Conservation (phyloP, 2,113 vertebrate species). For the Rhea americana region DNA sequence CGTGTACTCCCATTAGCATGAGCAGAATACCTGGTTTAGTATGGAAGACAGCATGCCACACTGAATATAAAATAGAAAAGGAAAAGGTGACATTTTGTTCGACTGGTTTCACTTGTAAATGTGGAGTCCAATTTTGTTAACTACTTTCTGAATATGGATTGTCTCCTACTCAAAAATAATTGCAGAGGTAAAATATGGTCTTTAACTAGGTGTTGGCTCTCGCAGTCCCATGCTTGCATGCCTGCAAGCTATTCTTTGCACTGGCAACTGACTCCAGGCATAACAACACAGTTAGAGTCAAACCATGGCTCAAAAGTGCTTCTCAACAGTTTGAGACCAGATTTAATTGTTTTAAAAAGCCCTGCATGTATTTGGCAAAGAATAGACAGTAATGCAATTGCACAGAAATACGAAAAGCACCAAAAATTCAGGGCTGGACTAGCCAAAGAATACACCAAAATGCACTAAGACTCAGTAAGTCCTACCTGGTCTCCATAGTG, state of each 20-base stretch:
- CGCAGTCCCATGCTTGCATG: background rate
- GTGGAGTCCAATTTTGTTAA: background rate
- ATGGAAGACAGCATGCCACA: background rate
- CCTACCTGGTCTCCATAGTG: slow-evolving; percentile 90
- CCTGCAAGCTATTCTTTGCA: background rate
- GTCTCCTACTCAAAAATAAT: background rate
- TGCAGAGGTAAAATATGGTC: background rate
- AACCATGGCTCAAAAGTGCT: background rate
- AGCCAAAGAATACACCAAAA: rapidly evolving
- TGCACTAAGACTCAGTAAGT: rapidly evolving
- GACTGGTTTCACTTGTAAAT: background rate
- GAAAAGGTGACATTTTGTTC: background rate
- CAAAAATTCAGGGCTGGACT: background rate
- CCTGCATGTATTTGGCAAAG: rapidly evolving
- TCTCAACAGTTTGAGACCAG: background rate
- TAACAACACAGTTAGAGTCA: background rate
- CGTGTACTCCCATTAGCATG: background rate
- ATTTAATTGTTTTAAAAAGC: background rate
- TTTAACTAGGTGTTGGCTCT: background rate
- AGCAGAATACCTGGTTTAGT: background rate
- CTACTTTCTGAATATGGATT: background rate
- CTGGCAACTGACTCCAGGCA: background rate
- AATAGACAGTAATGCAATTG: background rate
- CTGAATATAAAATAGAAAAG: background rate
- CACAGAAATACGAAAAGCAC: background rate